A percentile compares a stretch with the other conserved stretches of the same genome.
Evolutionary conservation across 2,888 invertebrate species (phyloP).

Genomic region (Lacanobia wlatinum): DNA sequence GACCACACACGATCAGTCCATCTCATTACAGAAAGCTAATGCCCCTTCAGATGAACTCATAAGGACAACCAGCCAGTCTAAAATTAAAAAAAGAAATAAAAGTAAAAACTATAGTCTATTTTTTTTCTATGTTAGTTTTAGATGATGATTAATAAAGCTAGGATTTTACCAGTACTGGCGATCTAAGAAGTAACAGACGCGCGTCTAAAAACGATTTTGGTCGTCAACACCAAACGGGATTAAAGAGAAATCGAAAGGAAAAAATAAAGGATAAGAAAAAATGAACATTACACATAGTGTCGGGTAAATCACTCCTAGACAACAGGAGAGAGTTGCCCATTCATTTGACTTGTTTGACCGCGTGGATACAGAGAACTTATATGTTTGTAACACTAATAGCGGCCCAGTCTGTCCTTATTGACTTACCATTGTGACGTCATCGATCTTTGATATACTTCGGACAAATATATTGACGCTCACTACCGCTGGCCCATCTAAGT

Average conservation of each 20-base stretch:
- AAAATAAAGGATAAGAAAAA: slow-evolving; percentile 78
- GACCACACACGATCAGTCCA: slow-evolving; percentile 65
- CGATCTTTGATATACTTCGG: slow-evolving; percentile 99
- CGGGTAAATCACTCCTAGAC: slow-evolving; percentile 85
- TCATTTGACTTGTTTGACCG: slow-evolving; percentile 89
- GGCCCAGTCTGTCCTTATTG: slow-evolving; percentile 84
- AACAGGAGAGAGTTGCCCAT: slow-evolving; percentile 87
- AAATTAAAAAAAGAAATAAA: slow-evolving; percentile 72
- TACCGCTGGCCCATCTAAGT: slow-evolving; percentile 97
- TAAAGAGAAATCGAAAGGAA: slow-evolving; percentile 73
- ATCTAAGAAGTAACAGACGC: slow-evolving; percentile 67
- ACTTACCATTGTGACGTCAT: slow-evolving; percentile 99
- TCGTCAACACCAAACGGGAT: slow-evolving; percentile 88
- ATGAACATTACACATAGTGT: slow-evolving; percentile 78
- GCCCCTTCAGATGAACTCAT: slow-evolving; percentile 76
- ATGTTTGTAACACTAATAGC: slow-evolving; percentile 82
- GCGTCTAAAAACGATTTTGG: slow-evolving; percentile 90
- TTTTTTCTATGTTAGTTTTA: slow-evolving; percentile 55
- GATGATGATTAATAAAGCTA: slow-evolving; percentile 68
- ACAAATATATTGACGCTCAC: slow-evolving; percentile 99
- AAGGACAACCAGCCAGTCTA: slow-evolving; percentile 81
- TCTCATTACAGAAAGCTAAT: slow-evolving; percentile 78
- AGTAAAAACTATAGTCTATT: slow-evolving; percentile 62
- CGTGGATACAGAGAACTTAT: slow-evolving; percentile 76
- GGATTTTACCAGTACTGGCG: slow-evolving; percentile 63